Evolutionary conservation across 1,140 invertebrate genomes (phyloP).

Genomic region (Telenomus remus): DNA sequence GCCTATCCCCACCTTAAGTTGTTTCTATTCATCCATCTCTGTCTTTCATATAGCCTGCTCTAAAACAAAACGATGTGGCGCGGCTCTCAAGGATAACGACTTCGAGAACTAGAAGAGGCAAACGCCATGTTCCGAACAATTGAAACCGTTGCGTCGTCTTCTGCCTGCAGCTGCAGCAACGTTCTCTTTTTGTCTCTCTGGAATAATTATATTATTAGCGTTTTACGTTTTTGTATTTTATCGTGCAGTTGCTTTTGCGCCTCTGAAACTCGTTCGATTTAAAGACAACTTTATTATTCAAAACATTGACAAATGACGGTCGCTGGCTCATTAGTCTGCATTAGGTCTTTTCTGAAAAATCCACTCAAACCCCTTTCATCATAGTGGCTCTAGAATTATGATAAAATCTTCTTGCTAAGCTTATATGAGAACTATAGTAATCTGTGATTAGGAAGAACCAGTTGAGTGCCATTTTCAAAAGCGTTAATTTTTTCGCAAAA

Average conservation of each 20-base stretch:
- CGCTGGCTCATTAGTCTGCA: background rate
- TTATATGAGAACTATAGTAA: too few relatives aligned
- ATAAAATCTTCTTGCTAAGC: too few relatives aligned
- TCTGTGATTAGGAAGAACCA: too few relatives aligned
- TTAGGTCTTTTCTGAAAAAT: background rate
- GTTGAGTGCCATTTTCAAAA: too few relatives aligned
- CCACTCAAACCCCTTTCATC: too few relatives aligned
- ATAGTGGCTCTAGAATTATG: too few relatives aligned
- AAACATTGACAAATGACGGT: conserved; percentile 13
- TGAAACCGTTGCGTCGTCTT: conserved; percentile 70
- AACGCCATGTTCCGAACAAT: conserved; percentile 72
- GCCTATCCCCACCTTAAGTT: conserved; percentile 23
- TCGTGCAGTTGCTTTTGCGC: conserved; percentile 35
- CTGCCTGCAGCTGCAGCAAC: conserved; percentile 61
- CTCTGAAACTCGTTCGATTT: conserved; percentile 25
- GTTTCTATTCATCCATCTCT: conserved; percentile 58
- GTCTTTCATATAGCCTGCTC: conserved; percentile 58
- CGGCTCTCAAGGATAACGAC: conserved; percentile 74
- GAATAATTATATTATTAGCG: conserved; percentile 34
- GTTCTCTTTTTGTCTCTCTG: conserved; percentile 46
- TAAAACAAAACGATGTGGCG: conserved; percentile 72
- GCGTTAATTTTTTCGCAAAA: too few relatives aligned
- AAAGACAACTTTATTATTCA: conserved; percentile 41
- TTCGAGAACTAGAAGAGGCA: conserved; percentile 64
- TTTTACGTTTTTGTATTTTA: conserved; percentile 25